phyloP scores from a whole-genome alignment of 2,797 vertebrate genomes.

The Fundulus diaphanus region DNA sequence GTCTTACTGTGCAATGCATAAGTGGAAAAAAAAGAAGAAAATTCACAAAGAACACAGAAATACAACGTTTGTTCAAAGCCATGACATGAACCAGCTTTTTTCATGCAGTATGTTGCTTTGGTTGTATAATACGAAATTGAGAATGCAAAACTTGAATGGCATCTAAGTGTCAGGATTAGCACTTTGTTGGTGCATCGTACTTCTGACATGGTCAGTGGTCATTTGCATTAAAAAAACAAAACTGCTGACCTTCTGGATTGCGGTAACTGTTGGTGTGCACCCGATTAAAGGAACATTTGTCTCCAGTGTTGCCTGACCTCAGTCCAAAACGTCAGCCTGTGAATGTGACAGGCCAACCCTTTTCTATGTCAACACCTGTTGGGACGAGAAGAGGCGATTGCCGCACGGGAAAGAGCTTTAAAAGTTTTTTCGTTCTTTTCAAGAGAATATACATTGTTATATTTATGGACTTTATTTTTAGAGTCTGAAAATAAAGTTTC shows the following conservation, averaged over 20 bases:
- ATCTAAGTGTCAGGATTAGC: constrained; percentile 18
- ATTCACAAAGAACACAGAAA: constrained; percentile 9
- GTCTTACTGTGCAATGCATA: constrained; percentile 67
- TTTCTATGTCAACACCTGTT: not conserved
- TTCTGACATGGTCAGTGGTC: not conserved
- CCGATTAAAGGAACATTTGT: constrained; percentile 1
- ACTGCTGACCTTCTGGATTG: constrained; percentile 19
- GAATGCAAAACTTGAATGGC: constrained; percentile 21
- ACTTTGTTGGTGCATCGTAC: constrained; percentile 15
- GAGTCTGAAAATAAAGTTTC: constrained; percentile 68
- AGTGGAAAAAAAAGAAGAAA: constrained; percentile 10
- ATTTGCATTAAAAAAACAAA: not conserved
- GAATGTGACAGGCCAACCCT: constrained; percentile 13
- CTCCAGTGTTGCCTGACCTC: constrained; percentile 18
- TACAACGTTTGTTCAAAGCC: constrained; percentile 33
- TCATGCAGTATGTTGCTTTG: constrained; percentile 3
- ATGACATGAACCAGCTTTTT: constrained; percentile 25
- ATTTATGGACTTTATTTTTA: constrained; percentile 70
- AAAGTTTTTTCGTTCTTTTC: constrained; percentile 32
- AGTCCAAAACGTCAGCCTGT: constrained; percentile 13
- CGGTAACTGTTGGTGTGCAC: constrained; percentile 12
- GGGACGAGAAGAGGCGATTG: constrained; percentile 23
- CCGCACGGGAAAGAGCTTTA: constrained; percentile 63
- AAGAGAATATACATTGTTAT: constrained; percentile 59
- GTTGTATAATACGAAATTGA: not conserved